A percentile compares a stretch with the other conserved stretches of the same genome.
phyloP scores from a whole-genome alignment of 2,113 vertebrate genomes.

The Fulmarus glacialis region DNA sequence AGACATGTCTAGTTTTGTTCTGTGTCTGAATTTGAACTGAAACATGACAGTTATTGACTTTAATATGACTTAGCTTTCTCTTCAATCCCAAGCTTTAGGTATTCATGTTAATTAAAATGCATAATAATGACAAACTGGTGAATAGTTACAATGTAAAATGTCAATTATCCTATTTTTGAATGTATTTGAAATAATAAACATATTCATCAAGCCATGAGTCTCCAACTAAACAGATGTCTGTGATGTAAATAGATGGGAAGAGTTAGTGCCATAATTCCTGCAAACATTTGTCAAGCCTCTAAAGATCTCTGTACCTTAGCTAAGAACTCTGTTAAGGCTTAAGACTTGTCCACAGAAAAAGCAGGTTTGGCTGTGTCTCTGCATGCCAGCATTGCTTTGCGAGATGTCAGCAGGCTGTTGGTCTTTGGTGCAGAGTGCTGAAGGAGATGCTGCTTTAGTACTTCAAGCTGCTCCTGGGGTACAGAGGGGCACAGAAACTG shows the following conservation, averaged over 20 bases:
- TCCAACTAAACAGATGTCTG: neutral
- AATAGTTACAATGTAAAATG: constrained; percentile 16
- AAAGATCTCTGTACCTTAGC: neutral
- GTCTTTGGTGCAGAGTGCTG: neutral
- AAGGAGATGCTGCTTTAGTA: neutral
- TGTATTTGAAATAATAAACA: neutral
- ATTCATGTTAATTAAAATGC: constrained; percentile 23
- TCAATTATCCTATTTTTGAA: constrained; percentile 44
- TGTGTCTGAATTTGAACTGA: neutral
- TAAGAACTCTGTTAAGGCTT: neutral
- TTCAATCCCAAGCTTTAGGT: neutral
- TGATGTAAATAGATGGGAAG: neutral
- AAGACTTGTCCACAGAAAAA: neutral
- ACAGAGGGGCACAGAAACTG: neutral
- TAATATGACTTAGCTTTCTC: neutral
- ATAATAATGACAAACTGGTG: constrained; percentile 1
- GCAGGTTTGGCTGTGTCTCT: neutral
- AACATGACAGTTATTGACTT: constrained; percentile 1
- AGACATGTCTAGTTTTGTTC: neutral
- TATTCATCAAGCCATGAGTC: neutral
- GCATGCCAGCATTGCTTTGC: neutral
- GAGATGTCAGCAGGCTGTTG: neutral
- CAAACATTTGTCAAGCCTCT: neutral
- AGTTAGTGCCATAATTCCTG: neutral
- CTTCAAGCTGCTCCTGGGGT: neutral